Percentiles rank a stretch among this genome's conserved stretches.
Evolutionary conservation across 2,113 vertebrate species (phyloP).

Genomic region (Hirundichthys speculiger): DNA sequence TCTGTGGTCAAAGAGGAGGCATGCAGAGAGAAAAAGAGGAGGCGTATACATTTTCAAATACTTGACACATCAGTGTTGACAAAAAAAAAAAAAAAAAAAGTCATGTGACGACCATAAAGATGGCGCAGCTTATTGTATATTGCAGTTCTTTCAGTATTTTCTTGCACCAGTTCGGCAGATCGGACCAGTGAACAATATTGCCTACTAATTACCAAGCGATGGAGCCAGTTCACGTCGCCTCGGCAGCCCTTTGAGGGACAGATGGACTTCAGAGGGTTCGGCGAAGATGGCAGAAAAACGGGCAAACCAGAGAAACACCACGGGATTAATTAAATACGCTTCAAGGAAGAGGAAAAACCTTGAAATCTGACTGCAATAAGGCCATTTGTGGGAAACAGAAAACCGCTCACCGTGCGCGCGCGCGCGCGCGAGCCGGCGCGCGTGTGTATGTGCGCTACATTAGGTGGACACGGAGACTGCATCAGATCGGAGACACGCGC

Average conservation of each 20-base stretch:
- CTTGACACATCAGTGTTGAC: constrained; percentile 77
- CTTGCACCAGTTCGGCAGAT: constrained; percentile 35
- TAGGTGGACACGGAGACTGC: constrained; percentile 78
- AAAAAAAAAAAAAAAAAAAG: constrained; percentile 51
- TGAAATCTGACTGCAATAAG: constrained; percentile 44
- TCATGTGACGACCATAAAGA: constrained; percentile 77
- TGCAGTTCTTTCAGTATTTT: constrained; percentile 55
- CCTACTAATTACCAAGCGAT: constrained; percentile 34
- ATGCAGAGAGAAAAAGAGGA: constrained; percentile 25
- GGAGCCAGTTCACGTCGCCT: constrained; percentile 2
- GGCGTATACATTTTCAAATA: constrained; percentile 57
- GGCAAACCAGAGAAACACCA: constrained; percentile 3
- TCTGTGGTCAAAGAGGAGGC: constrained; percentile 51
- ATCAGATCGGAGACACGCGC: constrained; percentile 74
- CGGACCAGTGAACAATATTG: constrained; percentile 24
- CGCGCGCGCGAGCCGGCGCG: constrained; percentile 6
- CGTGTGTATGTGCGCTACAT: constrained; percentile 50
- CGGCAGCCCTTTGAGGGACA: constrained; percentile 24
- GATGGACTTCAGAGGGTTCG: constrained; percentile 21
- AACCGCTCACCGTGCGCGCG: constrained; percentile 29
- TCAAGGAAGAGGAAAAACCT: constrained; percentile 24
- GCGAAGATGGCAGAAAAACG: not conserved
- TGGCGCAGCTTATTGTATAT: constrained; percentile 75
- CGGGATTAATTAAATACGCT: constrained; percentile 39
- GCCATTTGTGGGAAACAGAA: constrained; percentile 37